phyloP scores from a whole-genome alignment of 92 coral and sea anemone genomes.

The Anthopleura xanthogrammica region DNA sequence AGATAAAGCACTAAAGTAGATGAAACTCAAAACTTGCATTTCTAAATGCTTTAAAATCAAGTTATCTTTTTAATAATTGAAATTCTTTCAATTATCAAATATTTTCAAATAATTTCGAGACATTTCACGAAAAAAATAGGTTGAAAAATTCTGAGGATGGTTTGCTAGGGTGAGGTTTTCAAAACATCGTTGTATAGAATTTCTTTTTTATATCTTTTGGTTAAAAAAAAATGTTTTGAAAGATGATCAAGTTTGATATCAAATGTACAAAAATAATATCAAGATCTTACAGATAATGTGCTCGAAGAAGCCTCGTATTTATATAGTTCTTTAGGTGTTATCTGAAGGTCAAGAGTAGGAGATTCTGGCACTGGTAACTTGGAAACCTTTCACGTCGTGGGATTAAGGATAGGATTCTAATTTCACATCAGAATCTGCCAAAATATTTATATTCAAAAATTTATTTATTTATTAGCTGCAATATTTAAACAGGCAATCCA shows the following conservation, averaged over 20 bases:
- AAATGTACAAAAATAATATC: neutral
- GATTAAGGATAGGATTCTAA: too few relatives aligned
- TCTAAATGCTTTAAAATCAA: neutral
- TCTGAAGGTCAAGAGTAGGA: neutral
- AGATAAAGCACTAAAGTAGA: neutral
- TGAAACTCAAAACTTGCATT: neutral
- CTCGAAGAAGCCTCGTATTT: neutral
- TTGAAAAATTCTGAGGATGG: neutral
- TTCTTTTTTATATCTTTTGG: neutral
- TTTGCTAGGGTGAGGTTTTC: neutral
- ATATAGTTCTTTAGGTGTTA: neutral
- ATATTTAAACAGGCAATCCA: too few relatives aligned
- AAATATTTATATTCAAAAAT: too few relatives aligned
- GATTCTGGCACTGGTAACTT: neutral
- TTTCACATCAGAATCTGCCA: too few relatives aligned
- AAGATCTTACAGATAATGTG: neutral
- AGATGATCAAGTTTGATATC: constrained; percentile 1
- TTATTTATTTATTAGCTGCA: too few relatives aligned
- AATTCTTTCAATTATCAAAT: neutral
- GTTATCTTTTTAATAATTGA: neutral
- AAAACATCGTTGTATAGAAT: neutral
- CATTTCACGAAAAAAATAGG: neutral
- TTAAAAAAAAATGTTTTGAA: neutral
- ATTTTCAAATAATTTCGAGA: neutral
- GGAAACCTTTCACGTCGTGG: too few relatives aligned